Evolutionary conservation across 2,888 invertebrate species (phyloP).

Genomic region (Pegoplata infirma): DNA sequence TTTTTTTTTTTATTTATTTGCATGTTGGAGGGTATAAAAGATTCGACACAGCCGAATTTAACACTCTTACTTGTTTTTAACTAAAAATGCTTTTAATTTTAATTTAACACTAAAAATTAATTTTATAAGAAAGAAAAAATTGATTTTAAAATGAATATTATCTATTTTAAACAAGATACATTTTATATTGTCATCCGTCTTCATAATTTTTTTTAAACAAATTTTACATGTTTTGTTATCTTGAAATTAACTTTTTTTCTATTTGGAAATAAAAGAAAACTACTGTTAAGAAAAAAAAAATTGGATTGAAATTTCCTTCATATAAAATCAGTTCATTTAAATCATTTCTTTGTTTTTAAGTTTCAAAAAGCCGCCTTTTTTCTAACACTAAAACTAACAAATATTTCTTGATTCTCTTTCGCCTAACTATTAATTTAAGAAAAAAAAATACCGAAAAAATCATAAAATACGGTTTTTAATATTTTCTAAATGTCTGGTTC

Average conservation of each 20-base stretch:
- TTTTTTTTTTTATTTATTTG: too few species aligned
- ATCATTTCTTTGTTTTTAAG: not conserved
- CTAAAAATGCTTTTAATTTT: conserved; percentile 45
- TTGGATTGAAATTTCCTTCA: too few species aligned
- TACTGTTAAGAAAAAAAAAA: not conserved
- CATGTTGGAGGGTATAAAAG: too few species aligned
- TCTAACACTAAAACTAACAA: not conserved
- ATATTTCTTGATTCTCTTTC: not conserved
- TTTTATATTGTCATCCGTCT: conserved; percentile 14
- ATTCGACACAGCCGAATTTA: too few species aligned
- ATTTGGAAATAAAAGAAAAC: not conserved
- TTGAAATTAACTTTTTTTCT: not conserved
- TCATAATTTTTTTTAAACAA: conserved; percentile 4
- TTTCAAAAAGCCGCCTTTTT: not conserved
- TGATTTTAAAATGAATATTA: conserved; percentile 19
- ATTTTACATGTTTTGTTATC: not conserved
- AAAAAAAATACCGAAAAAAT: not conserved
- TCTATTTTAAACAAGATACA: conserved; percentile 13
- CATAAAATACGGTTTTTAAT: not conserved
- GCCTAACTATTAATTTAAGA: not conserved
- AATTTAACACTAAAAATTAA: conserved; percentile 33
- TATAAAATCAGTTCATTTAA: not conserved
- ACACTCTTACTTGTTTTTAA: conserved; percentile 7
- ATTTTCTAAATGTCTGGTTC: not conserved
- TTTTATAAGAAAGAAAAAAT: conserved; percentile 7